Conservation (phyloP, 2,888 invertebrate species). For the Ceratothoa steindachneri region DNA sequence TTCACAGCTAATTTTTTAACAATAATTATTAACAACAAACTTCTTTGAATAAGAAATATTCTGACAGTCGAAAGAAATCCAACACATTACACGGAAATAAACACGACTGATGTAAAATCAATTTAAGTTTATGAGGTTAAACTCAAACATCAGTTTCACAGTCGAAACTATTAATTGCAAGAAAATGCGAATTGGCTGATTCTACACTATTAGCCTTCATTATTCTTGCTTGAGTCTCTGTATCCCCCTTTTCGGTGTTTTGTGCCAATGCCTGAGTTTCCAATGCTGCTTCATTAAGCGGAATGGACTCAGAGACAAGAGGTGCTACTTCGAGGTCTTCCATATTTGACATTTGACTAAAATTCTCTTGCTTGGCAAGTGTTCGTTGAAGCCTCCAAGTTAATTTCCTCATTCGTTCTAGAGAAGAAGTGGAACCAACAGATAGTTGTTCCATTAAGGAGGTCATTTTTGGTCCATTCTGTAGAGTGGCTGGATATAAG, state of each 20-base stretch:
- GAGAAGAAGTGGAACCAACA: conserved; percentile 5
- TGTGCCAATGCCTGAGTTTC: not conserved
- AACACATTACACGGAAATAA: too few species aligned
- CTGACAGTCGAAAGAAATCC: too few species aligned
- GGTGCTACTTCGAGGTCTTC: conserved; percentile 33
- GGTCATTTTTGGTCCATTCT: conserved; percentile 20
- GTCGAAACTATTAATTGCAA: not conserved
- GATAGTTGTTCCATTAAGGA: conserved; percentile 39
- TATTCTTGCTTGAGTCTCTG: not conserved
- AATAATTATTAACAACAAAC: too few species aligned
- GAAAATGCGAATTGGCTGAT: not conserved
- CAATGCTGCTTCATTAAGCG: not conserved
- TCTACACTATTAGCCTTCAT: not conserved
- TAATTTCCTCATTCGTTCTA: conserved; percentile 35
- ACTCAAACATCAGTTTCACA: not conserved
- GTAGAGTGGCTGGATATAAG: not conserved
- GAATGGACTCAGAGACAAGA: conserved; percentile 10
- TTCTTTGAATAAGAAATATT: too few species aligned
- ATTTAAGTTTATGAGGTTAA: too few species aligned
- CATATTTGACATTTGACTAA: not conserved
- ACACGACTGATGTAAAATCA: too few species aligned
- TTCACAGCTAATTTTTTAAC: too few species aligned
- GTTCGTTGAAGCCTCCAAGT: conserved; percentile 35
- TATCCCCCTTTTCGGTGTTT: not conserved
- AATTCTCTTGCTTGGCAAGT: conserved; percentile 28